Evolutionary conservation across 1,140 invertebrate genomes (phyloP).

Genomic region (Oscheius sp.): DNA sequence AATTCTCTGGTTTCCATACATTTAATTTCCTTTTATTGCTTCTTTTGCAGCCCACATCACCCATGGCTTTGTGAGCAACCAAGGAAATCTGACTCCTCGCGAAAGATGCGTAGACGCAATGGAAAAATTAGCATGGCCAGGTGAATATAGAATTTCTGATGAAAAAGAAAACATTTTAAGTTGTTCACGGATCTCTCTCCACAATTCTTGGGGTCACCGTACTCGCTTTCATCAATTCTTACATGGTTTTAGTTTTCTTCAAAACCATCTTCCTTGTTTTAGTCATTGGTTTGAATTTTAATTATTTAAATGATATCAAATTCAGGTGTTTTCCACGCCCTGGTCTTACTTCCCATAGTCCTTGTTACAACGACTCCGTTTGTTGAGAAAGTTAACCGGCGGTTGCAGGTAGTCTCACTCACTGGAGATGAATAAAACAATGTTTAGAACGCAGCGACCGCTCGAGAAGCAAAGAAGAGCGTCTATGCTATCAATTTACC

Average conservation of each 20-base stretch:
- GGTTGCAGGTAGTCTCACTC: slow-evolving; percentile 9
- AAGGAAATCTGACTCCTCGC: slow-evolving; percentile 49
- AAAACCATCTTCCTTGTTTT: slow-evolving; percentile 64
- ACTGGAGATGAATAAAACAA: slow-evolving; percentile 8
- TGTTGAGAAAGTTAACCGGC: slow-evolving; percentile 37
- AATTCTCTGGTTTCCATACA: slow-evolving; percentile 69
- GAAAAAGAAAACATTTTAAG: slow-evolving; percentile 35
- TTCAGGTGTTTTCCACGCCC: slow-evolving; percentile 57
- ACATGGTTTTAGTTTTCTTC: slow-evolving; percentile 63
- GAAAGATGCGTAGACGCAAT: slow-evolving; percentile 61
- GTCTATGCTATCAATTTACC: slow-evolving; percentile 34
- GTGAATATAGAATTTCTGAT: slow-evolving; percentile 19
- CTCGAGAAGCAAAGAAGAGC: slow-evolving; percentile 23
- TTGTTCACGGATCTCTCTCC: slow-evolving; percentile 74
- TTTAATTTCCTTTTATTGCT: neutral
- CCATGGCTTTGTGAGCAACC: slow-evolving; percentile 85
- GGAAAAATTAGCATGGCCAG: slow-evolving; percentile 62
- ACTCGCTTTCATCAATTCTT: slow-evolving; percentile 85
- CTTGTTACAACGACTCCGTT: slow-evolving; percentile 59
- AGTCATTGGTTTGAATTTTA: slow-evolving; percentile 52
- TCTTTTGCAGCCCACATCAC: slow-evolving; percentile 77
- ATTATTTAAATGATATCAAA: neutral
- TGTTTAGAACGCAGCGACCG: neutral
- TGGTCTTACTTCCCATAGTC: slow-evolving; percentile 63
- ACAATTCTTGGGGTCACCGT: slow-evolving; percentile 86